Evolutionary conservation across 1,140 invertebrate genomes (phyloP).

Genomic region (Holotrichia oblita): DNA sequence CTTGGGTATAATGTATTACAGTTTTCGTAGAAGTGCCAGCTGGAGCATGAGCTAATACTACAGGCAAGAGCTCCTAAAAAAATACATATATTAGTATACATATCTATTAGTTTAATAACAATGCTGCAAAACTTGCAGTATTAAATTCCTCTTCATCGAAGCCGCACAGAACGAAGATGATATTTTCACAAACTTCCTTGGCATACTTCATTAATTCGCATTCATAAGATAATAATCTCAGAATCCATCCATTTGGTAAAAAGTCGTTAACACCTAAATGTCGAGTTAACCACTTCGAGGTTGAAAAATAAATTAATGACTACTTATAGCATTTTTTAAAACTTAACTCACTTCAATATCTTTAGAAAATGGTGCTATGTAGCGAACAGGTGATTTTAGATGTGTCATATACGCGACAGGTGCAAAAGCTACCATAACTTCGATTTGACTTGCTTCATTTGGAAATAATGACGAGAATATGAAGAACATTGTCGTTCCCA

Average conservation of each 20-base stretch:
- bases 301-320: slow-evolving; percentile 48
- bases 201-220: slow-evolving; percentile 69
- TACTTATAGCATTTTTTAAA: background rate
- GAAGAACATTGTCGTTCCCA: slow-evolving; percentile 69
- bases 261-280: slow-evolving; percentile 73
- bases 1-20: slow-evolving; percentile 75
- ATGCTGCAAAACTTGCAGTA: slow-evolving; percentile 61
- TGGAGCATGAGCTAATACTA: slow-evolving; percentile 79
- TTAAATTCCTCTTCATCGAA: slow-evolving; percentile 77
- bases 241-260: slow-evolving; percentile 69
- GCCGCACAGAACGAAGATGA: slow-evolving; percentile 72
- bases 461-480: slow-evolving; percentile 64
- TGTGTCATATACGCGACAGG: slow-evolving; percentile 78
- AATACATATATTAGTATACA: background rate
- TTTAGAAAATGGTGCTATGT: slow-evolving; percentile 67
- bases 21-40: slow-evolving; percentile 83
- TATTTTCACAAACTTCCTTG: slow-evolving; percentile 73
- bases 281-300: slow-evolving; percentile 65
- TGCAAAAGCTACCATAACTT: slow-evolving; percentile 73
- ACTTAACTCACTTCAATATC: slow-evolving; percentile 64
- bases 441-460: slow-evolving; percentile 63
- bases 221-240: slow-evolving; percentile 69
- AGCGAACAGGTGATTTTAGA: slow-evolving; percentile 73
- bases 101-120: background rate
- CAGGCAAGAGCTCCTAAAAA: slow-evolving; percentile 67